Evolutionary conservation across 1,140 invertebrate genomes (phyloP).

Genomic region (Saccostrea echinata): DNA sequence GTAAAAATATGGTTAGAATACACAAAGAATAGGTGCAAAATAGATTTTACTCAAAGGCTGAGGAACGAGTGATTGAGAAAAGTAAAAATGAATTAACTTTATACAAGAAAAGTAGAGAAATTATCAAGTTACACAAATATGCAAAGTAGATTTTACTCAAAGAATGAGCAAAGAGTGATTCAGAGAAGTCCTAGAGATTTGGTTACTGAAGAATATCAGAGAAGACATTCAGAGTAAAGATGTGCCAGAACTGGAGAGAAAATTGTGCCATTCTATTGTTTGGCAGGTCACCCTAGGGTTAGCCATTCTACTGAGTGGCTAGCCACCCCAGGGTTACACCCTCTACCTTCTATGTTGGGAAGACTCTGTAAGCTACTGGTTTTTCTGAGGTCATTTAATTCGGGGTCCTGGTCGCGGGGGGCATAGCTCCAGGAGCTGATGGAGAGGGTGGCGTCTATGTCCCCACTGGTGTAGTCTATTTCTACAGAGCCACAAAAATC

Average conservation of each 20-base stretch:
- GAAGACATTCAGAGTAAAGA: neutral
- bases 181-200: neutral
- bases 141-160: neutral
- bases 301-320: neutral
- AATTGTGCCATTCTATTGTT: neutral
- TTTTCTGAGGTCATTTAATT: constrained; percentile 47
- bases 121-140: neutral
- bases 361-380: constrained; percentile 62
- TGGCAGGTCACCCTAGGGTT: neutral
- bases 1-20: neutral
- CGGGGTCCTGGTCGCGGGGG: constrained; percentile 53
- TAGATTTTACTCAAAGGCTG: neutral
- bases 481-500: constrained; percentile 55
- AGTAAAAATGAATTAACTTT: neutral
- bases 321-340: constrained; percentile 33
- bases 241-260: neutral
- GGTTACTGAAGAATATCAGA: neutral
- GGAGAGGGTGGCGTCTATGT: constrained; percentile 71
- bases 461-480: constrained; percentile 69
- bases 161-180: neutral
- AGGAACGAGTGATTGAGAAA: too few relatives aligned
- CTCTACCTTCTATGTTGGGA: constrained; percentile 54
- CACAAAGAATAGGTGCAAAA: neutral
- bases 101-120: neutral
- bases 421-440: constrained; percentile 71